Conservation (phyloP, 2,113 vertebrate species). For the Pseudois nayaur region DNA sequence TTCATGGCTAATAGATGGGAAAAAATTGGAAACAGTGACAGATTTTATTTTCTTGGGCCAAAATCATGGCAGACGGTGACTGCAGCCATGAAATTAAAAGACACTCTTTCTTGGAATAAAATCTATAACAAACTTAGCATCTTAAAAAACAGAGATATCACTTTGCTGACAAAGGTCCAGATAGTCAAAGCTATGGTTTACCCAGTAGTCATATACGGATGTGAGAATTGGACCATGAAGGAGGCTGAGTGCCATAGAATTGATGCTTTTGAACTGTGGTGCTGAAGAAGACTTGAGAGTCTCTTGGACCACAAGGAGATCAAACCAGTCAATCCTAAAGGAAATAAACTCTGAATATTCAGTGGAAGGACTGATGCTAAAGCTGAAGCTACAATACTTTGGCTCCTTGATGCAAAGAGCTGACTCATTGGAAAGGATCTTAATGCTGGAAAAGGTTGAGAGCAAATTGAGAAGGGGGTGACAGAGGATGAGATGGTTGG, state of each 20-base stretch:
- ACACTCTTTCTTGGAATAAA: background rate
- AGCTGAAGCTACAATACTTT: background rate
- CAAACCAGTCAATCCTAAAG: background rate
- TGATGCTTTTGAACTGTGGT: background rate
- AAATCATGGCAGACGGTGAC: background rate
- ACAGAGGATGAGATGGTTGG: background rate
- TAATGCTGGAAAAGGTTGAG: background rate
- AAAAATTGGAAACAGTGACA: background rate
- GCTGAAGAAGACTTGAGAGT: background rate
- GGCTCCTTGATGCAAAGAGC: background rate
- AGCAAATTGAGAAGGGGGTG: background rate
- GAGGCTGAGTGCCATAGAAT: background rate
- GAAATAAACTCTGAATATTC: background rate
- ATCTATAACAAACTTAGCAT: background rate
- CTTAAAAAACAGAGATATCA: background rate
- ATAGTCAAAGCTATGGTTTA: background rate
- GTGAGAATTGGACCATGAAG: background rate
- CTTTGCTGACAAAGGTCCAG: background rate
- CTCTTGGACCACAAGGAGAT: background rate
- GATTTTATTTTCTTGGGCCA: background rate
- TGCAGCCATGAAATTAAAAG: background rate
- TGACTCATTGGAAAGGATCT: background rate
- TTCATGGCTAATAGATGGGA: background rate
- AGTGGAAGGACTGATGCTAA: background rate
- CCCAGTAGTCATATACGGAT: background rate